Conservation (phyloP, 30 jellyfish, hydroid and myxozoan genomes). For the Haliclystus octoradiatus region DNA sequence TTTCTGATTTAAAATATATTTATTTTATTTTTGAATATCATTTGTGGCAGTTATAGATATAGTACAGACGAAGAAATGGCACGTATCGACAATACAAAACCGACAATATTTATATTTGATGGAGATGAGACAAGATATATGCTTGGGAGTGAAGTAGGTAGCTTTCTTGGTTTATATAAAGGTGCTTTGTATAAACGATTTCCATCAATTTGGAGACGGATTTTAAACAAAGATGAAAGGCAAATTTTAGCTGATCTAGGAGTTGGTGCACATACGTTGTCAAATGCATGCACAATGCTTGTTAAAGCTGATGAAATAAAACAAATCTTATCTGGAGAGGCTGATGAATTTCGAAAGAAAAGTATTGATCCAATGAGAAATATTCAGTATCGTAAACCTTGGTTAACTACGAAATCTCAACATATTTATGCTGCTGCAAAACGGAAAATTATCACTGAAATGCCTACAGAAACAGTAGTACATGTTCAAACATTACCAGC, state of each 20-base stretch:
- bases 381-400: too few species aligned
- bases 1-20: too few species aligned
- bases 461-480: too few species aligned
- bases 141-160: constrained; percentile 92
- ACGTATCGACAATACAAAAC: too few species aligned
- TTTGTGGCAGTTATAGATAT: too few species aligned
- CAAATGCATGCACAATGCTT: constrained; percentile 80
- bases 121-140: constrained; percentile 58
- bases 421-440: too few species aligned
- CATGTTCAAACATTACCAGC: too few species aligned
- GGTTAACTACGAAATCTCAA: too few species aligned
- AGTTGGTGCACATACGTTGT: constrained; percentile 51
- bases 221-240: constrained; percentile 58
- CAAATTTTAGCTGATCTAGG: constrained; percentile 37
- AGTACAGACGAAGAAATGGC: too few species aligned
- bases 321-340: constrained; percentile 62
- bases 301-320: constrained; percentile 68
- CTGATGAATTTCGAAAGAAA: constrained; percentile 35
- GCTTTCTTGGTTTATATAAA: constrained; percentile 40
- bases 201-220: constrained; percentile 66
- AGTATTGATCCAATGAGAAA: too few species aligned
- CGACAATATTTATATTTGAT: constrained; percentile 66
- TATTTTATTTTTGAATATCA: too few species aligned
- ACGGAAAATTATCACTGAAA: too few species aligned
- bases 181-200: constrained; percentile 79